Evolutionary conservation across 2,113 vertebrate species (phyloP).

Genomic region (Ammospiza nelsoni): DNA sequence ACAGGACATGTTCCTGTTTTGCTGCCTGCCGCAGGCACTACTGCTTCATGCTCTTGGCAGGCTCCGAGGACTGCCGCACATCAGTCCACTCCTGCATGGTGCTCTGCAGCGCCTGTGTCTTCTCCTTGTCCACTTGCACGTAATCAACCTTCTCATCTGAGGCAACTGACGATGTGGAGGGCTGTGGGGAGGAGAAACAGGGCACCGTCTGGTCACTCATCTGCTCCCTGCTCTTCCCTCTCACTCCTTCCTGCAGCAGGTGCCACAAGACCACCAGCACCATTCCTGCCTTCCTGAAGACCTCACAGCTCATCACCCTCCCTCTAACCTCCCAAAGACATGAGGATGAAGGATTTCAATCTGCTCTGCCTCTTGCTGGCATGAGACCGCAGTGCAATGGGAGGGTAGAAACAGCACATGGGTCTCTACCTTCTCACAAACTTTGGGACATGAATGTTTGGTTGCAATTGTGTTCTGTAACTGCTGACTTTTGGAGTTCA

Average conservation of each 20-base stretch:
- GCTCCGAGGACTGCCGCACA: constrained; percentile 92
- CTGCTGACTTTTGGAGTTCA: not conserved
- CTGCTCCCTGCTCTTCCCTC: not conserved
- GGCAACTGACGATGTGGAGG: constrained; percentile 92
- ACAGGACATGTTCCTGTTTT: not conserved
- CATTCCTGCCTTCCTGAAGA: not conserved
- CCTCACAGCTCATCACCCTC: not conserved
- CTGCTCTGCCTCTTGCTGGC: not conserved
- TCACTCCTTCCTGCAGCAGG: accelerated
- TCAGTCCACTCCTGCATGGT: constrained; percentile 99
- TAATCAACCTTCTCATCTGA: constrained; percentile 99
- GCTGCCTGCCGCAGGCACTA: not conserved
- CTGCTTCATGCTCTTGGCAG: constrained; percentile 86
- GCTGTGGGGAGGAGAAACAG: constrained; percentile 74
- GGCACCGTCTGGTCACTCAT: not conserved
- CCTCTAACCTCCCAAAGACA: not conserved
- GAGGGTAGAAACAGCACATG: not conserved
- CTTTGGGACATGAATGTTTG: not conserved
- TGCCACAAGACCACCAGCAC: not conserved
- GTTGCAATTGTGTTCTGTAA: not conserved
- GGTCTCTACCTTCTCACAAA: not conserved
- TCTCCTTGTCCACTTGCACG: constrained; percentile 97
- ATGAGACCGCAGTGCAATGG: not conserved
- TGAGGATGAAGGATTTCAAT: not conserved
- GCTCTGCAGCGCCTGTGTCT: constrained; percentile 95